Evolutionary conservation across 53 echinoderm and acorn worm genomes (phyloP).

Genomic region (Patiria pectinifera): DNA sequence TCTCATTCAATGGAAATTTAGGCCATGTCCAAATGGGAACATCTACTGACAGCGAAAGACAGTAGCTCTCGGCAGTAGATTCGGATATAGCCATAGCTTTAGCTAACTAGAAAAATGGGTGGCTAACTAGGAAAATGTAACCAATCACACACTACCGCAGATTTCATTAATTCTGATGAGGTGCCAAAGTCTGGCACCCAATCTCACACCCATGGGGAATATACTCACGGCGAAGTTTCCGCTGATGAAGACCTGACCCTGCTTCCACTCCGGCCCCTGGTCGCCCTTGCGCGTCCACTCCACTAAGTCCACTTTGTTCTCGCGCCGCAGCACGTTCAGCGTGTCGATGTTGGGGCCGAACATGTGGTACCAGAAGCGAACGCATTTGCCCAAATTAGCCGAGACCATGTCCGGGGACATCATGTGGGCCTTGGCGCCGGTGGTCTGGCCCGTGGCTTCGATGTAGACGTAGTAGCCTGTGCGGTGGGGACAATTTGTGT

Average conservation of each 20-base stretch:
- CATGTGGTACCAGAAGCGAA: conserved; percentile 85
- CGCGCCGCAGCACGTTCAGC: conserved; percentile 63
- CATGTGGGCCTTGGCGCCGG: conserved; percentile 64
- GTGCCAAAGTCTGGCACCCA: conserved; percentile 18
- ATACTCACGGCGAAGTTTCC: conserved; percentile 67
- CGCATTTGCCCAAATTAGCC: conserved; percentile 56
- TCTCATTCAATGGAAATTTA: too few relatives aligned
- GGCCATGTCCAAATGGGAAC: too few relatives aligned
- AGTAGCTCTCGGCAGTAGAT: too few relatives aligned
- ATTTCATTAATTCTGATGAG: not conserved
- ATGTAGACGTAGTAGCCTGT: conserved; percentile 82
- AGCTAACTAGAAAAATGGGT: too few relatives aligned
- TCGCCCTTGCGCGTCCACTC: conserved; percentile 73
- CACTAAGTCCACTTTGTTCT: conserved; percentile 17
- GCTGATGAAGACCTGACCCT: conserved; percentile 65
- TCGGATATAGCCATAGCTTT: too few relatives aligned
- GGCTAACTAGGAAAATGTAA: too few relatives aligned
- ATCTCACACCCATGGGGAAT: not conserved
- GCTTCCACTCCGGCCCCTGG: conserved; percentile 69
- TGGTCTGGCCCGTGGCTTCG: conserved; percentile 56
- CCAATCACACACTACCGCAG: too few relatives aligned
- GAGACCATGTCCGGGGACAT: conserved; percentile 62
- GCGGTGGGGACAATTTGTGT: not conserved
- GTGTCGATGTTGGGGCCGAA: conserved; percentile 72
- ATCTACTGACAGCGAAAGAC: too few relatives aligned